Evolutionary conservation across 2,888 invertebrate species (phyloP).

Genomic region (Pristionchus arcanus): DNA sequence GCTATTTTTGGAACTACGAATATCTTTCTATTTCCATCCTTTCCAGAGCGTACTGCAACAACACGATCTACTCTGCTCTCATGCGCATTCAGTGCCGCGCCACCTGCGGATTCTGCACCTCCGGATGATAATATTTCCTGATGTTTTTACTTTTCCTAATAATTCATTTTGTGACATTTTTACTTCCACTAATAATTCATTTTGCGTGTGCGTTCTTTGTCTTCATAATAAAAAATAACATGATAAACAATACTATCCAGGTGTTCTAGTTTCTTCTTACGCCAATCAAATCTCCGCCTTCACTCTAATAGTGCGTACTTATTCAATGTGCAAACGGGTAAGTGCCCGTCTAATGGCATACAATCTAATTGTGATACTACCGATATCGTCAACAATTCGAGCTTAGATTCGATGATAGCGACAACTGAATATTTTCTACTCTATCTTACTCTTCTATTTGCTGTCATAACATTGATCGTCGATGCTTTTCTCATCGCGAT

Average conservation of each 20-base stretch:
- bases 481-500: background rate
- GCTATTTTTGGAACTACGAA: background rate
- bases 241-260: background rate
- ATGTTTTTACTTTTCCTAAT: background rate
- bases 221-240: background rate
- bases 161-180: background rate
- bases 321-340: background rate
- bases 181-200: too few relatives aligned
- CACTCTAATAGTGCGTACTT: background rate
- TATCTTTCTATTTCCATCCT: background rate
- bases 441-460: background rate
- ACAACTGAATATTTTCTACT: background rate
- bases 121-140: background rate
- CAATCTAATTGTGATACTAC: background rate
- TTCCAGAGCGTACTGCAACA: constrained; percentile 3
- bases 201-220: background rate
- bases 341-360: background rate
- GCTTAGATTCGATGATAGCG: background rate
- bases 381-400: background rate
- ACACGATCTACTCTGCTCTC: background rate
- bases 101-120: constrained; percentile 35
- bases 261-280: background rate
- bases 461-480: background rate
- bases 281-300: background rate
- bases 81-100: constrained; percentile 30